These are phyloP conservation scores for Rhinopomastus cyanomelas DNA, from an alignment of 2,113 vertebrate species.

Conservation along the genomic window DNA sequence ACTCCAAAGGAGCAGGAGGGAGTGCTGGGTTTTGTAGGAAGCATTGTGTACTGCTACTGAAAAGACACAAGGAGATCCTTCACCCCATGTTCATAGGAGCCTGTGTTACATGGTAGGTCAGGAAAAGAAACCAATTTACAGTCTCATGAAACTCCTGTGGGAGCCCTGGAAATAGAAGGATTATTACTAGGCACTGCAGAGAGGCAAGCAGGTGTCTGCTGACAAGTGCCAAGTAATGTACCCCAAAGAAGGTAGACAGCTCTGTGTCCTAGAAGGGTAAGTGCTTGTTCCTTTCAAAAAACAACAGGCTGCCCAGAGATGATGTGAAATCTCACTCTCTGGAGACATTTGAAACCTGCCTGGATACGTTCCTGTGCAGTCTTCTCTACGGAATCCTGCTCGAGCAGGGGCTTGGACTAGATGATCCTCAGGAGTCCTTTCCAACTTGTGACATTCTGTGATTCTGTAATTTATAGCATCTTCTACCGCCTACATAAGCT, in stretches of 20 bases:
- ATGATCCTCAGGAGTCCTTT: no score
- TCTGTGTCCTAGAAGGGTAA: background rate
- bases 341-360: no score
- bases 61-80: background rate
- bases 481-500: background rate
- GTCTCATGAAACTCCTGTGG: background rate
- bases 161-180: background rate
- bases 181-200: background rate
- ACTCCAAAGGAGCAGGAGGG: background rate
- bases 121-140: background rate
- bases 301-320: no score
- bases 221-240: background rate
- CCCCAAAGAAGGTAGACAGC: background rate
- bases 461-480: background rate
- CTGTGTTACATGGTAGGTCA: background rate
- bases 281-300: background rate
- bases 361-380: no score
- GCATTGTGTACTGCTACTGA: background rate
- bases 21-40: background rate
- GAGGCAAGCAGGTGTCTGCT: background rate
- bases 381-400: no score
- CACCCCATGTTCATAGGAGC: background rate
- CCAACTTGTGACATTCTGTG: no score
- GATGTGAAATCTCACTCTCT: no score
- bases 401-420: no score